Conservation (phyloP, 2,888 invertebrate species). For the Axea sp. region DNA sequence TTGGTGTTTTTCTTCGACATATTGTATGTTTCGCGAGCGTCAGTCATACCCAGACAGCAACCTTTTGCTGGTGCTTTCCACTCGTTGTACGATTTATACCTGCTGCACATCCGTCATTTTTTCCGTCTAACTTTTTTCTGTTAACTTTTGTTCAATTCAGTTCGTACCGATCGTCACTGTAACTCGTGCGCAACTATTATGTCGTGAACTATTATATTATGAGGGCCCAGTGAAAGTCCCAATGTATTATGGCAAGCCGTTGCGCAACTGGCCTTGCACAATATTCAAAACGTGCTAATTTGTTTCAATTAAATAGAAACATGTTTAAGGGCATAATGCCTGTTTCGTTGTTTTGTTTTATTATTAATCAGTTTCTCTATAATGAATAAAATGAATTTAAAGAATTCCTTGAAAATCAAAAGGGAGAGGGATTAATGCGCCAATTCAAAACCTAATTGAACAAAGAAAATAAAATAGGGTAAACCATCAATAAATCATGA, state of each 20-base stretch:
- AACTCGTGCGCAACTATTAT: slow-evolving; percentile 35
- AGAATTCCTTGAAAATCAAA: too few species aligned
- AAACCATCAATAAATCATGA: too few species aligned
- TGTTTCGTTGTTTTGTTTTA: too few species aligned
- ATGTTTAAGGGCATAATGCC: too few species aligned
- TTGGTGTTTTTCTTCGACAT: slow-evolving; percentile 71
- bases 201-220: slow-evolving; percentile 24
- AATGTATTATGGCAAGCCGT: slow-evolving; percentile 47
- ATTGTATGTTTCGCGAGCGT: slow-evolving; percentile 54
- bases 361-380: too few species aligned
- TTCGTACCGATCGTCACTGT: too few species aligned
- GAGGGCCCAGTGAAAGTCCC: slow-evolving; percentile 53
- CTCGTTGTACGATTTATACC: slow-evolving; percentile 41
- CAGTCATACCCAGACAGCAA: slow-evolving; percentile 39
- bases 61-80: slow-evolving; percentile 45
- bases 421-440: too few species aligned
- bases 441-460: too few species aligned
- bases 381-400: too few species aligned
- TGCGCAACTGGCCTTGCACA: slow-evolving; percentile 51
- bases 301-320: slow-evolving; percentile 47
- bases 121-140: not conserved
- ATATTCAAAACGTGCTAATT: slow-evolving; percentile 54
- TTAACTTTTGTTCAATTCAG: not conserved
- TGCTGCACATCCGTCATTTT: slow-evolving; percentile 17
- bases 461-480: too few species aligned